Evolutionary conservation across 2,113 vertebrate species (phyloP).

Genomic region (Oceanodroma tethys): DNA sequence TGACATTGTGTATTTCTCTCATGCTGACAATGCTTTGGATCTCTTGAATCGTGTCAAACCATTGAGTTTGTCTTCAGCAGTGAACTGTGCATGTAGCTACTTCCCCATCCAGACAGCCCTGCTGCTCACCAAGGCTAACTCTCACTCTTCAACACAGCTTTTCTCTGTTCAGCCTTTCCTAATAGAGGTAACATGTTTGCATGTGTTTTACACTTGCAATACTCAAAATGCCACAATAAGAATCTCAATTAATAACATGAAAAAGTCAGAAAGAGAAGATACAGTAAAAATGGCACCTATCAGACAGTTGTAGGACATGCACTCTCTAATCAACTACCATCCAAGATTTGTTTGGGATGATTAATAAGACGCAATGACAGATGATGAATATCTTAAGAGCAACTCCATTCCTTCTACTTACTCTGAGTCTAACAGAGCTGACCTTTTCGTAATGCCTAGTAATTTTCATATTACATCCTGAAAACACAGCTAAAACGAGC

Average conservation of each 20-base stretch:
- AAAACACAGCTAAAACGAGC: background rate
- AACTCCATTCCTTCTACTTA: slow-evolving; percentile 3
- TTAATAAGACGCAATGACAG: slow-evolving; percentile 31
- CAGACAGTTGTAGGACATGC: background rate
- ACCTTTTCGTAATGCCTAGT: slow-evolving; percentile 37
- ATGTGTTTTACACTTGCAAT: background rate
- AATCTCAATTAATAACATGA: background rate
- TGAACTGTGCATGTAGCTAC: background rate
- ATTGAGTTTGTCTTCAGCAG: background rate
- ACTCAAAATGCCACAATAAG: background rate
- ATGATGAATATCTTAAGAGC: slow-evolving; percentile 1
- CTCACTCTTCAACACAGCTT: background rate
- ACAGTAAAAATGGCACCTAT: background rate
- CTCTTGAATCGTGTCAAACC: background rate
- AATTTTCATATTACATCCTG: slow-evolving; percentile 30
- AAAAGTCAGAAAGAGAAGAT: background rate
- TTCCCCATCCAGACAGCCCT: background rate
- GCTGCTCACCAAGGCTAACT: background rate
- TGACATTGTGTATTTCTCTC: background rate
- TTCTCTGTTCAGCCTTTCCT: background rate
- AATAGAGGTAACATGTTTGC: fast-evolving
- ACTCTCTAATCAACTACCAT: background rate
- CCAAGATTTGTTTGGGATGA: background rate
- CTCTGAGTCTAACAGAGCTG: slow-evolving; percentile 2
- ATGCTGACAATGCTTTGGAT: background rate